phyloP scores from a whole-genome alignment of 2,888 invertebrate genomes.

The Tenodera sinensis region DNA sequence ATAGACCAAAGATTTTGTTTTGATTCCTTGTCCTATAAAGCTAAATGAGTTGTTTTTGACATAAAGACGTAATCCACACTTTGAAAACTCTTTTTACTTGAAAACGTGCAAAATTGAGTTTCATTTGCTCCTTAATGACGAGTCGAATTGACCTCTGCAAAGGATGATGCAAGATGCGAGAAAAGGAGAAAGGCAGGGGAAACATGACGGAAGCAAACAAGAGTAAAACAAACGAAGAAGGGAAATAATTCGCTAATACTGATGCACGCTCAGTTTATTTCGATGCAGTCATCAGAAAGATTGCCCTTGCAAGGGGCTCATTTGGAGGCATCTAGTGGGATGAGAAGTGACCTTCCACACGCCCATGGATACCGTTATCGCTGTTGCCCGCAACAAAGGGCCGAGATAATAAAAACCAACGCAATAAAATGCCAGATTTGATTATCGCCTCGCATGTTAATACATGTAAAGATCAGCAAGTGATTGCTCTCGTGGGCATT shows the following conservation, averaged over 20 bases:
- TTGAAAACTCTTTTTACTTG: too few species aligned
- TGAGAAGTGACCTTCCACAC: background rate
- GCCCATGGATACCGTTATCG: background rate
- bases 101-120: background rate
- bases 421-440: background rate
- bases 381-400: background rate
- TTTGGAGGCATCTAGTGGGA: background rate
- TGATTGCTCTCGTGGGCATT: background rate
- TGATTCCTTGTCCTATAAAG: too few species aligned
- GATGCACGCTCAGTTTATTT: background rate
- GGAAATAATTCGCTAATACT: background rate
- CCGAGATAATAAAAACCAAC: background rate
- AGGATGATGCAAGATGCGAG: background rate
- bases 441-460: background rate
- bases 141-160: background rate
- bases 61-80: too few species aligned
- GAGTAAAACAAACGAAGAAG: background rate
- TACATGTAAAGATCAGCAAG: background rate
- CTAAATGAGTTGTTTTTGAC: too few species aligned
- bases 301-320: background rate
- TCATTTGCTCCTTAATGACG: background rate
- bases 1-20: too few species aligned
- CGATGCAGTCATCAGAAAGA: background rate
- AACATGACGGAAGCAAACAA: background rate
- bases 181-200: background rate